Evolutionary conservation across 2,888 invertebrate species (phyloP), one percentile per base, ranked within the genome.

Genomic region (Altica lythri): DNA sequence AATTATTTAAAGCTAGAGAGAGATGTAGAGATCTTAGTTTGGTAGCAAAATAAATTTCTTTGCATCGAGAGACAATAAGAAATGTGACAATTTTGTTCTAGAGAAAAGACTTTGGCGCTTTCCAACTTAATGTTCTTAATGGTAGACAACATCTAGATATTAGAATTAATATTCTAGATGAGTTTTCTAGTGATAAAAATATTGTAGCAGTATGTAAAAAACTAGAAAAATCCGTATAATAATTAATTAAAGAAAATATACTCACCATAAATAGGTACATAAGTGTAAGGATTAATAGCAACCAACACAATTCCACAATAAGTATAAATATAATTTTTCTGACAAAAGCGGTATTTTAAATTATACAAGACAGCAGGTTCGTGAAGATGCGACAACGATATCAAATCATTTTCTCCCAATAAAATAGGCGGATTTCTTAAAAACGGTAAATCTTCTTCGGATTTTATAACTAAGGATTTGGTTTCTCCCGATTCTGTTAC

Each of bases 261-360:
- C 80, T 81, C 77, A 78, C 93, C 93, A 75, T 99, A 99, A 54
- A 99, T 93, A 16, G 91, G 92, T 64, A 97, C 79, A 65, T 94
- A 93, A 72, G 91, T 87, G 79, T 99, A 99, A 0, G 99, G 99
- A 78, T 99, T 99, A 71, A 99, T 95, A 30, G 98, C 98, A 30
- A 99, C 98, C 59, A 99, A 81, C 1, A 99, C 96, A 70, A 99
- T 99, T 9, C 97, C 98, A 75, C 98, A 99, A 74, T 98, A 99
- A 0, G 99, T 99, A 77, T 99, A 99, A 71, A 99, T 98, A 66
- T 89, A 88, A 76, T 90, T 92, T 54, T 94, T 86, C 68, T 95
- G 91, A 72, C 89, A 87, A 77, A 98, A 99, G 61, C 96, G 86
- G 63, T 95, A 91, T 79, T 90, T 89, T 17, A 99, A 80, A 77